phyloP scores from a whole-genome alignment of 1,140 invertebrate species.

The Zaprionus taronus region DNA sequence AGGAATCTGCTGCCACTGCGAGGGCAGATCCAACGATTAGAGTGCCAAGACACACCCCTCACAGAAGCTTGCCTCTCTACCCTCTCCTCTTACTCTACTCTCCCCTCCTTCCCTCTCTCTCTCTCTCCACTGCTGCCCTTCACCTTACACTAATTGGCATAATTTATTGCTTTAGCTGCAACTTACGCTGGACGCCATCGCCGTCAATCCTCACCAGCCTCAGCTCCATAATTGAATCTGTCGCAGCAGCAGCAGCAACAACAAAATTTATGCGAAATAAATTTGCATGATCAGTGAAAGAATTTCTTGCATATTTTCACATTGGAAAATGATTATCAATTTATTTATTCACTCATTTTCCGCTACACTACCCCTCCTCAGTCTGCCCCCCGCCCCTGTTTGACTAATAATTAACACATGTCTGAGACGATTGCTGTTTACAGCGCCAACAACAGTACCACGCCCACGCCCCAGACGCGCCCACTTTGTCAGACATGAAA shows the following conservation, averaged over 20 bases:
- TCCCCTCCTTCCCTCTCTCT: background rate
- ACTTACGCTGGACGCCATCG: constrained; percentile 12
- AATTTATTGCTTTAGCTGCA: constrained; percentile 70
- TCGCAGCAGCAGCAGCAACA: constrained; percentile 10
- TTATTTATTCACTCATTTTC: constrained; percentile 15
- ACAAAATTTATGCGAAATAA: constrained; percentile 51
- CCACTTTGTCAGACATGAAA: constrained; percentile 4
- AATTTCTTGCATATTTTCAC: constrained; percentile 21
- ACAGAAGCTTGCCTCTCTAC: background rate
- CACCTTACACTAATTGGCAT: constrained; percentile 67
- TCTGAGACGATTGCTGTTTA: constrained; percentile 19
- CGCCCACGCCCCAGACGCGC: background rate
- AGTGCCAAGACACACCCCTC: constrained; percentile 29
- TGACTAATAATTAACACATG: constrained; percentile 48
- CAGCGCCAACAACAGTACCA: constrained; percentile 21
- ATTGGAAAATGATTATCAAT: constrained; percentile 22
- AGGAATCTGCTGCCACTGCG: constrained; percentile 5
- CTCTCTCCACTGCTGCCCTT: constrained; percentile 22
- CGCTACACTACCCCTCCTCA: background rate
- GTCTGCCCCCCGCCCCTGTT: background rate
- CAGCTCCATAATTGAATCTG: constrained; percentile 53
- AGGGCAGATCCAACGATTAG: constrained; percentile 20
- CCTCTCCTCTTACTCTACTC: background rate
- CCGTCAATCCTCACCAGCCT: constrained; percentile 16
- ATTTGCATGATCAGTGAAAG: constrained; percentile 45